A percentile compares a stretch with the other conserved stretches of the same genome.
Conservation (phyloP, 2,113 vertebrate genomes). For the Nothobranchius kuhntae region DNA sequence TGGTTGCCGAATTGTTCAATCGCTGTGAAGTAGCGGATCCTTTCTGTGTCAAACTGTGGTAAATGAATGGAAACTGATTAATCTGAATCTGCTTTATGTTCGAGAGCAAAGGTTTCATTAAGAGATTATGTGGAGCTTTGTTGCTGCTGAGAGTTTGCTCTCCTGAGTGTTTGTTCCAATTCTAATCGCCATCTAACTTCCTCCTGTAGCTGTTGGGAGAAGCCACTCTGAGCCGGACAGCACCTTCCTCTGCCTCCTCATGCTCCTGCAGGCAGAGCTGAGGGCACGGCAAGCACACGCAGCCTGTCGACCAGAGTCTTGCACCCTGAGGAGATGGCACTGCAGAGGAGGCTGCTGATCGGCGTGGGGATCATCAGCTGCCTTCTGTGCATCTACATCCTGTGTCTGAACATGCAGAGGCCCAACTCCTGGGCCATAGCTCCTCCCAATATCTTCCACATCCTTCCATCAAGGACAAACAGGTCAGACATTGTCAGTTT, state of each 20-base stretch:
- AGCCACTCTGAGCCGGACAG: not conserved
- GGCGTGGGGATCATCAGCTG: not conserved
- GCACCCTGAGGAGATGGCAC: conserved; percentile 14
- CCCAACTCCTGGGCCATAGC: not conserved
- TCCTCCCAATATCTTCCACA: rapidly evolving
- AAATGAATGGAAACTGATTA: not conserved
- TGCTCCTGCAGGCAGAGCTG: conserved; percentile 15
- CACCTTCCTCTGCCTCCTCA: conserved; percentile 20
- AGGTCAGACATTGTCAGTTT: conserved; percentile 31
- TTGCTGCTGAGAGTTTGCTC: conserved; percentile 31
- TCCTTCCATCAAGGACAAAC: rapidly evolving
- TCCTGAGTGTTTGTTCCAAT: not conserved
- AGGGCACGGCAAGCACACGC: conserved; percentile 3
- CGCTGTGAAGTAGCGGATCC: not conserved
- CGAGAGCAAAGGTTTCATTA: conserved; percentile 55
- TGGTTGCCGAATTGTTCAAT: not conserved
- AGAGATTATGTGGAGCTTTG: conserved; percentile 58
- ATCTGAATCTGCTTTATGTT: conserved; percentile 15
- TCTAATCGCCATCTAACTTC: conserved; percentile 7
- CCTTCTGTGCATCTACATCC: conserved; percentile 57
- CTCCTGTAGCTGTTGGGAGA: too few relatives aligned
- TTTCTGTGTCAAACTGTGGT: not conserved
- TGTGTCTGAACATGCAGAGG: conserved; percentile 36
- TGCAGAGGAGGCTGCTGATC: conserved; percentile 34
- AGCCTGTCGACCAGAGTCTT: not conserved